Base-by-base conservation (phyloP, 1,140 invertebrate species). In the Conus ventricosus region DNA sequence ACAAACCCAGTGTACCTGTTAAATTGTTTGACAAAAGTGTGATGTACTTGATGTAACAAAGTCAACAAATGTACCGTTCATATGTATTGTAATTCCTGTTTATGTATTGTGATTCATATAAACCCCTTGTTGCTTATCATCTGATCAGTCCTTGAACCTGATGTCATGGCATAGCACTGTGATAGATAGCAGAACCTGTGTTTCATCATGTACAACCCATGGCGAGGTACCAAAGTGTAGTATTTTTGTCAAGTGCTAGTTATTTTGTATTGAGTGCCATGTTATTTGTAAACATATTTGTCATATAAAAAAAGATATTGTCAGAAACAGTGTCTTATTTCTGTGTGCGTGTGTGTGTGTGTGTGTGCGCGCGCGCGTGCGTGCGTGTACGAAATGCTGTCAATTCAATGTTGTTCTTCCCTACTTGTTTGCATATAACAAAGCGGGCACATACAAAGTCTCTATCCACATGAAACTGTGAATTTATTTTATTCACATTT, bases 271-370 rank as follows among this genome's bases (percentile, higher is more conserved):
- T 51, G 17, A 71, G 39, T 75, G 84, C 63, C 63, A 75, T 71
- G 71, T 85, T 53, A 71, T 85, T 75, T 85, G 57, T 85, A 57
- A 85, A 85, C 71, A 85, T 60, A 85, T 85, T 85, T 71, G 51
- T 63, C 8, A 63, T 54, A 81, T 51, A 13, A 80, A 81, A 15
- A 81, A 81, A 53, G 20, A 55, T 54, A 83, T 55, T 63, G 57
- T 27, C n/a, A 55, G 25, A 78, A 27, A 78, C 71, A 25, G 20
- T 25, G 0, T 11, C 7, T 11, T 75, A 0, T 75, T 23, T 75
- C 7, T 75, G 71, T 75, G 71, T 75, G 11, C 7, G 11, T 75
- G 25, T 13, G 76, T 78, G 76, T 78, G 76, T 78, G 76, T 39
- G 39, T 39, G 39, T 39, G 39, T 39, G 39, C 3, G 39, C 3